phyloP scores from a whole-genome alignment of 2,113 vertebrate species.

The Lampris megalopsis region DNA sequence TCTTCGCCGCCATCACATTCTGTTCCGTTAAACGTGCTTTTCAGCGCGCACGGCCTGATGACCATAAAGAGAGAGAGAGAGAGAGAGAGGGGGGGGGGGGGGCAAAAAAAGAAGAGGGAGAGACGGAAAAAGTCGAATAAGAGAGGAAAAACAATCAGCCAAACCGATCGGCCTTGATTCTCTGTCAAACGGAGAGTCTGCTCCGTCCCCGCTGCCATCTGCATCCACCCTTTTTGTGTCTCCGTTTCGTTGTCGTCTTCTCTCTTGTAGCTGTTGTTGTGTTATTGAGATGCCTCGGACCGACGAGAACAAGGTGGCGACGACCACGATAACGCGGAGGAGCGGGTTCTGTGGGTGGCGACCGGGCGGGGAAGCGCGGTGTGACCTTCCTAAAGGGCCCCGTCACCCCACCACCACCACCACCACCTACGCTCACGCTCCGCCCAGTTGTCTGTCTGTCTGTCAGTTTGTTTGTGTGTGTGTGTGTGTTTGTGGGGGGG shows the following conservation, averaged over 20 bases:
- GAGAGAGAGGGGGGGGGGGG: too few species aligned
- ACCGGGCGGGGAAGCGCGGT: constrained; percentile 64
- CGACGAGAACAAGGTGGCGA: constrained; percentile 48
- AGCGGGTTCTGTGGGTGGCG: constrained; percentile 51
- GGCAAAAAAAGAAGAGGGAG: constrained; percentile 53
- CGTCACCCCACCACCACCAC: constrained; percentile 39
- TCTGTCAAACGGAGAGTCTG: constrained; percentile 50
- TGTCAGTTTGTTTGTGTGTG: constrained; percentile 43
- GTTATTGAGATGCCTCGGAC: constrained; percentile 71
- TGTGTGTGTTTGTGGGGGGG: neutral
- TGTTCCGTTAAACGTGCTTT: constrained; percentile 57
- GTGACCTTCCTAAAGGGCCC: constrained; percentile 56
- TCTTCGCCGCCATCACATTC: constrained; percentile 55
- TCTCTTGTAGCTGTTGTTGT: constrained; percentile 75
- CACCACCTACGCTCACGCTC: constrained; percentile 57
- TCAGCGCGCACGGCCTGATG: constrained; percentile 46
- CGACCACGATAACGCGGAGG: constrained; percentile 31
- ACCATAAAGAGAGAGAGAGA: constrained; percentile 47
- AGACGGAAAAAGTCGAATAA: constrained; percentile 12
- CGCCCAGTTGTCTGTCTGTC: constrained; percentile 65
- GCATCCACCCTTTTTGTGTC: constrained; percentile 61
- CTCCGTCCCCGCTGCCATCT: constrained; percentile 48
- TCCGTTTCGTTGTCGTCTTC: constrained; percentile 71
- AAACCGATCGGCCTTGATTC: constrained; percentile 46
- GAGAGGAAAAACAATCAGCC: constrained; percentile 65